These are phyloP conservation scores for Psittacula derbiana DNA, from an alignment of 2,797 vertebrate genomes.

Conservation along the genomic window DNA sequence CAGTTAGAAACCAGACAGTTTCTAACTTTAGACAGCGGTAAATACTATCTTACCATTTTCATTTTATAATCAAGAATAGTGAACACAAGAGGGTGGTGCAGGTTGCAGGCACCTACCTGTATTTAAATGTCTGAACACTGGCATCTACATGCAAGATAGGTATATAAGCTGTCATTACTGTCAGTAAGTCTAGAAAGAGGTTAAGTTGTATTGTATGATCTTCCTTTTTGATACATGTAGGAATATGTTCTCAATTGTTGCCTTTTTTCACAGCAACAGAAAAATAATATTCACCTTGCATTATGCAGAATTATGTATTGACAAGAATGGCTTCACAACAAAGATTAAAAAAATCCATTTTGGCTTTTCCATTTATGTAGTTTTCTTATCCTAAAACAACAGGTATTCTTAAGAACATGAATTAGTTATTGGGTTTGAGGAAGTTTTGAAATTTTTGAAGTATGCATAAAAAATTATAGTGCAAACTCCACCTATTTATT, in stretches of 20 bases:
- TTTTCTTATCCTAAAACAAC: neutral
- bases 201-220: neutral
- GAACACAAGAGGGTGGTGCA: neutral
- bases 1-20: no score
- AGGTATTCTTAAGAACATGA: neutral
- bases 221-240: neutral
- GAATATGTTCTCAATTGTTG: neutral
- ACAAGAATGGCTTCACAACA: neutral
- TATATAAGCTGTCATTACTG: neutral
- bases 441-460: neutral
- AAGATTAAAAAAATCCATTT: neutral
- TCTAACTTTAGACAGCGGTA: neutral
- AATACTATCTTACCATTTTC: neutral
- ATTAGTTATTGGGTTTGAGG: neutral
- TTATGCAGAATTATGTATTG: neutral
- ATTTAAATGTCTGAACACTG: neutral
- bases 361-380: neutral
- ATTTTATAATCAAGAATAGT: neutral
- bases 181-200: neutral
- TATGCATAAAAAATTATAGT: neutral
- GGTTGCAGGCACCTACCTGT: neutral
- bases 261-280: neutral
- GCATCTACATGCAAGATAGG: neutral
- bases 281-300: neutral
- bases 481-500: neutral